phyloP scores from a whole-genome alignment of 1,140 invertebrate species.

The Drosophila sproati region DNA sequence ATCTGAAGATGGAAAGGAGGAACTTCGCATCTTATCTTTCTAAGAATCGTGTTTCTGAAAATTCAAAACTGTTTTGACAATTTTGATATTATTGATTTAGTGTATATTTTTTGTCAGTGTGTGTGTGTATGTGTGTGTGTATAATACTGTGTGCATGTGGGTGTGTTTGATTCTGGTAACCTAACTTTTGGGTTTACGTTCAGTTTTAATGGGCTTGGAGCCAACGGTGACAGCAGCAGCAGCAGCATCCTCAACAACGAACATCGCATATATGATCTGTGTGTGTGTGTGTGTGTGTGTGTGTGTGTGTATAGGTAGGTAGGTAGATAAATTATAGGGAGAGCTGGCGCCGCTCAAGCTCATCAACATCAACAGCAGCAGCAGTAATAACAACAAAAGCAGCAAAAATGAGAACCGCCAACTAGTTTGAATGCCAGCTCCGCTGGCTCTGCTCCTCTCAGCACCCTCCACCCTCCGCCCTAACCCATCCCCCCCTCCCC shows the following conservation, averaged over 20 bases:
- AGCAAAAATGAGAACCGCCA: slow-evolving; percentile 33
- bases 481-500: neutral
- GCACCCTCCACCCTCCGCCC: neutral
- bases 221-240: slow-evolving; percentile 18
- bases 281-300: slow-evolving; percentile 6
- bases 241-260: slow-evolving; percentile 30
- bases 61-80: no score
- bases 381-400: slow-evolving; percentile 36
- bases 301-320: slow-evolving; percentile 1
- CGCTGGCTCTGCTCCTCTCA: neutral
- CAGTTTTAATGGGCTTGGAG: slow-evolving; percentile 68
- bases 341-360: slow-evolving; percentile 34
- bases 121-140: slow-evolving; percentile 1
- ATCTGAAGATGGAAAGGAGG: no score
- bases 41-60: no score
- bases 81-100: neutral
- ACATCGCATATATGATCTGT: slow-evolving; percentile 1
- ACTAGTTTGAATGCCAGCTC: slow-evolving; percentile 42
- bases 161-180: slow-evolving; percentile 51
- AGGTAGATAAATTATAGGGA: slow-evolving; percentile 39
- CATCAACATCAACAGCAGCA: slow-evolving; percentile 33
- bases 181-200: slow-evolving; percentile 74
- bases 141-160: slow-evolving; percentile 15
- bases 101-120: slow-evolving; percentile 2
- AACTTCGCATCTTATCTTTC: no score